phyloP scores from a whole-genome alignment of 2,797 vertebrate genomes.

The Poecile montanus region DNA sequence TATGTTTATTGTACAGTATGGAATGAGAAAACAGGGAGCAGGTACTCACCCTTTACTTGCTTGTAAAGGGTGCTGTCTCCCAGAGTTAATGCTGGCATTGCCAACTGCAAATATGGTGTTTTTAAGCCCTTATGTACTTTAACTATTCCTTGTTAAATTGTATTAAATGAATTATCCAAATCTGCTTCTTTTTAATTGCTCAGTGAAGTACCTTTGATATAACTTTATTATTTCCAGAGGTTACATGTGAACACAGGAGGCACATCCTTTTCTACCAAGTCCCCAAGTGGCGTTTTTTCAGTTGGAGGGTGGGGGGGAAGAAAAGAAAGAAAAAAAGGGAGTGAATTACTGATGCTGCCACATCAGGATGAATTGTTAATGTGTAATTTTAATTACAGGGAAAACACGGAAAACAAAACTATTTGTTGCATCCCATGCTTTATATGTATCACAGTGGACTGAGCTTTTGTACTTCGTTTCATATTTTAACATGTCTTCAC shows the following conservation, averaged over 20 bases:
- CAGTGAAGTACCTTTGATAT: neutral
- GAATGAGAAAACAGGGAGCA: neutral
- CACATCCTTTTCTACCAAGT: neutral
- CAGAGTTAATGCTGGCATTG: neutral
- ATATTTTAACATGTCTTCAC: neutral
- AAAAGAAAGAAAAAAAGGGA: accelerated
- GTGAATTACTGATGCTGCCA: neutral
- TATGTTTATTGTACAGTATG: neutral
- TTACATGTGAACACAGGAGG: neutral
- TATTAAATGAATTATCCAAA: neutral
- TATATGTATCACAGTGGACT: neutral
- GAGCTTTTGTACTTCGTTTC: neutral
- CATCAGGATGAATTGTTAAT: neutral
- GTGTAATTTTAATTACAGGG: constrained; percentile 29
- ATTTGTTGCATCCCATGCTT: neutral
- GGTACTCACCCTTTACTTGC: neutral
- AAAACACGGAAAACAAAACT: neutral
- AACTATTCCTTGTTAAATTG: neutral
- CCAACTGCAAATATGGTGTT: neutral
- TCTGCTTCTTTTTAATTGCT: neutral
- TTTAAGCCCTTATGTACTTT: neutral
- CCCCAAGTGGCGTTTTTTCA: neutral
- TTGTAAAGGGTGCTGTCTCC: neutral
- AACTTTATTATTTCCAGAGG: neutral
- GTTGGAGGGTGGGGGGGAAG: accelerated